Percentiles rank a stretch among this genome's conserved stretches.
These are phyloP conservation scores for Anastrepha obliqua DNA, from an alignment of 1,140 invertebrate genomes.

Conservation along the genomic window DNA sequence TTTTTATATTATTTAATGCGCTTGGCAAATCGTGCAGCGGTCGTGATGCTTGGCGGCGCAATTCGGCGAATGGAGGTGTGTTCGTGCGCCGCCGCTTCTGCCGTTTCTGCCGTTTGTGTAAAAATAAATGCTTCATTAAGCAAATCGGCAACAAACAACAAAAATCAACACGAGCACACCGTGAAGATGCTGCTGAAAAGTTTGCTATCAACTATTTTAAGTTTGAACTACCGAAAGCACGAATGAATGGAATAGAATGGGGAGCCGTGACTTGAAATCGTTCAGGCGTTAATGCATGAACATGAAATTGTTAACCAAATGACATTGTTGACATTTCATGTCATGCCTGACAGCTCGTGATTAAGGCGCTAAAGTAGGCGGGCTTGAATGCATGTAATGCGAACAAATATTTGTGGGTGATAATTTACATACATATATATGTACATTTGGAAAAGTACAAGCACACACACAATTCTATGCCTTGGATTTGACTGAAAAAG, in stretches of 20 bases:
- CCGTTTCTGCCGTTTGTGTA: background rate
- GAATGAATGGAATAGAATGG: background rate
- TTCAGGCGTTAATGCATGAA: slow-evolving; percentile 38
- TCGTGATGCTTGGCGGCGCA: background rate
- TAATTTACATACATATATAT: background rate
- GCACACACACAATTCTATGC: too few relatives aligned
- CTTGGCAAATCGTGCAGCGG: background rate
- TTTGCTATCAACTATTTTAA: background rate
- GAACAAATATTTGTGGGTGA: background rate
- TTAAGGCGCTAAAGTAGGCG: slow-evolving; percentile 23
- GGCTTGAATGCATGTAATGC: background rate
- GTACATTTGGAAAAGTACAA: too few relatives aligned
- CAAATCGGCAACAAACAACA: background rate
- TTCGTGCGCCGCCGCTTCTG: background rate
- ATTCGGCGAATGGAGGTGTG: background rate
- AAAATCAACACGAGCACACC: background rate
- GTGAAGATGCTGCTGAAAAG: slow-evolving; percentile 4
- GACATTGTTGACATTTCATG: slow-evolving; percentile 49
- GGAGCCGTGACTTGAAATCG: background rate
- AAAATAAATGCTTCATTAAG: slow-evolving; percentile 21
- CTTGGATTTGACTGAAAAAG: too few relatives aligned
- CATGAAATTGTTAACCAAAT: slow-evolving; percentile 29
- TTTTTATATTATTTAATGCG: slow-evolving; percentile 31
- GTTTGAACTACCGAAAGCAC: background rate
- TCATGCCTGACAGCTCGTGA: slow-evolving; percentile 47